phyloP scores from a whole-genome alignment of 2,888 invertebrate genomes.

The Lysandra bellargus region DNA sequence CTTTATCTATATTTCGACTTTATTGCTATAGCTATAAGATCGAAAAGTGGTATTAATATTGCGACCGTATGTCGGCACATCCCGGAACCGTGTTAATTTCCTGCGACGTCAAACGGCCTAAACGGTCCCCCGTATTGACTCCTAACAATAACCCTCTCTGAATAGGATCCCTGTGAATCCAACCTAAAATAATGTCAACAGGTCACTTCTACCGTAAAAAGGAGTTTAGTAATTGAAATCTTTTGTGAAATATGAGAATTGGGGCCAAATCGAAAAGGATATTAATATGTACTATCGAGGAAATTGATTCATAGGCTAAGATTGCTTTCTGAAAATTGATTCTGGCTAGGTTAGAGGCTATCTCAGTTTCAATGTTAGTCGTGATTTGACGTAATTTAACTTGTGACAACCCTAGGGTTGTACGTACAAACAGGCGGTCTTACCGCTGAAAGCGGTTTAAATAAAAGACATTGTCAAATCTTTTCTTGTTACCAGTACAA shows the following conservation, averaged over 20 bases:
- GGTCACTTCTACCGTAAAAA: conserved; percentile 2
- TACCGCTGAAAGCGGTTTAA: no score
- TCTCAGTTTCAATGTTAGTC: no score
- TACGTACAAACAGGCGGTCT: no score
- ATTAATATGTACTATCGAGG: not conserved
- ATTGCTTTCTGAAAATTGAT: no score
- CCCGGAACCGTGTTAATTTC: conserved; percentile 18
- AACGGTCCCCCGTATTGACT: conserved; percentile 5
- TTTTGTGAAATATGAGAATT: conserved; percentile 7
- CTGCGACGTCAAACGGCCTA: not conserved
- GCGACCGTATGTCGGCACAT: not conserved
- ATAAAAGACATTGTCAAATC: no score
- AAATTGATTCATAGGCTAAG: no score
- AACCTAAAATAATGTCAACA: conserved; percentile 4
- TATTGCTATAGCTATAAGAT: not conserved
- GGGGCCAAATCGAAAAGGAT: not conserved
- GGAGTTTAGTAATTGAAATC: not conserved
- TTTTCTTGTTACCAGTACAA: no score
- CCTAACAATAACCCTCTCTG: conserved; percentile 9
- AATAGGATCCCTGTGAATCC: conserved; percentile 9
- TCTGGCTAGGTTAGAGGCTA: no score
- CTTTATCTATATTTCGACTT: not conserved
- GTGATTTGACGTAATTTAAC: no score
- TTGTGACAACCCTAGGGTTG: no score
- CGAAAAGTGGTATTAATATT: not conserved